Conservation (phyloP, 2,888 invertebrate genomes). For the Iselma pallidipennis region DNA sequence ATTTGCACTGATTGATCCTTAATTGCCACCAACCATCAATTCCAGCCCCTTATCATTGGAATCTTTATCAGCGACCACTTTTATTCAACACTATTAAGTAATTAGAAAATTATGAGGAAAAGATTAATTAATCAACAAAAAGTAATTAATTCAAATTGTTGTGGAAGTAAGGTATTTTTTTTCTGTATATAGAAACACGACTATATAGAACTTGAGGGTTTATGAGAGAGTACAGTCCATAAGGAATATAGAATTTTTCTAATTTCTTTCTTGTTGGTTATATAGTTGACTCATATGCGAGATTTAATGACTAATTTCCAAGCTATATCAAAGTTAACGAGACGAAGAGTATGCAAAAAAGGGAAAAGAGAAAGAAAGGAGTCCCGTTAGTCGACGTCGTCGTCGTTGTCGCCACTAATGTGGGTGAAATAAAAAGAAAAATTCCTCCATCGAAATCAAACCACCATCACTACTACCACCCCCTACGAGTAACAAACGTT, state of each 20-base stretch:
- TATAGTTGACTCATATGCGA: slow-evolving; percentile 15
- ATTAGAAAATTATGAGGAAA: slow-evolving; percentile 6
- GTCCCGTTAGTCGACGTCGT: slow-evolving; percentile 10
- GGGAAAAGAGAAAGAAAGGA: slow-evolving; percentile 27
- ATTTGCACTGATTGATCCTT: slow-evolving; percentile 39
- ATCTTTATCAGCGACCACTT: not conserved
- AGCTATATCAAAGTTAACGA: slow-evolving; percentile 47
- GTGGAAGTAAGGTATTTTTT: too few species aligned
- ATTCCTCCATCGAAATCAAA: slow-evolving; percentile 21
- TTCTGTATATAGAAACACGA: not conserved
- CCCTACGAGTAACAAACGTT: slow-evolving; percentile 47
- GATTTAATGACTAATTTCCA: slow-evolving; percentile 61
- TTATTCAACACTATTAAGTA: slow-evolving; percentile 10
- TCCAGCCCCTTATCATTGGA: slow-evolving; percentile 11
- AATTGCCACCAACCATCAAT: slow-evolving; percentile 28
- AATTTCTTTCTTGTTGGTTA: not conserved
- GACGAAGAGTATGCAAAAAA: slow-evolving; percentile 49
- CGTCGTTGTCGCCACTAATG: slow-evolving; percentile 4
- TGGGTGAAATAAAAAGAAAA: slow-evolving; percentile 37
- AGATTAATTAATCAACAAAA: slow-evolving; percentile 2
- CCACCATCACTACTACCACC: slow-evolving; percentile 41
- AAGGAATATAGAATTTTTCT: not conserved
- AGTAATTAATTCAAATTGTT: slow-evolving; percentile 17
- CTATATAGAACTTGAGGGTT: not conserved
- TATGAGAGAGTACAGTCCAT: not conserved